Evolutionary conservation across 2,113 vertebrate species (phyloP).

Genomic region (Miniopterus natalensis): DNA sequence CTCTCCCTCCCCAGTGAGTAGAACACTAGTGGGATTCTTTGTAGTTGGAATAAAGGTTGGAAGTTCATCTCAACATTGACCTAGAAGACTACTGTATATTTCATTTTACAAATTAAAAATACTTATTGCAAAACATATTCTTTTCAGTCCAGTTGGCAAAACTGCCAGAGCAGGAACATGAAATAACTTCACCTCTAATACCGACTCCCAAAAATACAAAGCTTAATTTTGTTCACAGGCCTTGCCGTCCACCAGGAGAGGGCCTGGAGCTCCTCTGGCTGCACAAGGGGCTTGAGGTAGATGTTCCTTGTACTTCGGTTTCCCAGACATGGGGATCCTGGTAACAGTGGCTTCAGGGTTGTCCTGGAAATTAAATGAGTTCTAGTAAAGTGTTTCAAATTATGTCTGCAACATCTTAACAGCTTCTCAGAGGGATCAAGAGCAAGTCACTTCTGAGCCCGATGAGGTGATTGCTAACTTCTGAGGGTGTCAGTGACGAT

Average conservation of each 20-base stretch:
- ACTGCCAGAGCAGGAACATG: too few species aligned
- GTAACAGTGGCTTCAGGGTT: too few species aligned
- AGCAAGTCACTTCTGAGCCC: not conserved
- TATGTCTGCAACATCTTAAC: not conserved
- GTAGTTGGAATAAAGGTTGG: not conserved
- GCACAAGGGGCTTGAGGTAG: not conserved
- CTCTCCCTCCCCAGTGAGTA: too few species aligned
- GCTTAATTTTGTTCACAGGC: not conserved
- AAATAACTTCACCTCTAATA: not conserved
- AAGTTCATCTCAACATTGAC: not conserved
- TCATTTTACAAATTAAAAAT: not conserved
- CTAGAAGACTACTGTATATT: not conserved
- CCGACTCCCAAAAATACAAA: not conserved
- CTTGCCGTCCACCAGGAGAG: not conserved
- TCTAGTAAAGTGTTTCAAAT: not conserved
- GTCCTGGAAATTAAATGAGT: not conserved
- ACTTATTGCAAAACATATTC: not conserved
- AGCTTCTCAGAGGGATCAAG: not conserved
- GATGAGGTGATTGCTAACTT: fast-evolving
- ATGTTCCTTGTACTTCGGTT: not conserved
- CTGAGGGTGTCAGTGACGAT: not conserved
- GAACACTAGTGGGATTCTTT: not conserved
- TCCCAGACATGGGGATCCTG: too few species aligned
- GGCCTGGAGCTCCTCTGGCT: not conserved
- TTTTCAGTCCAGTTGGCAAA: not conserved